Base-by-base conservation (phyloP, 2,113 vertebrate genomes). In the Ictidomys tridecemlineatus region DNA sequence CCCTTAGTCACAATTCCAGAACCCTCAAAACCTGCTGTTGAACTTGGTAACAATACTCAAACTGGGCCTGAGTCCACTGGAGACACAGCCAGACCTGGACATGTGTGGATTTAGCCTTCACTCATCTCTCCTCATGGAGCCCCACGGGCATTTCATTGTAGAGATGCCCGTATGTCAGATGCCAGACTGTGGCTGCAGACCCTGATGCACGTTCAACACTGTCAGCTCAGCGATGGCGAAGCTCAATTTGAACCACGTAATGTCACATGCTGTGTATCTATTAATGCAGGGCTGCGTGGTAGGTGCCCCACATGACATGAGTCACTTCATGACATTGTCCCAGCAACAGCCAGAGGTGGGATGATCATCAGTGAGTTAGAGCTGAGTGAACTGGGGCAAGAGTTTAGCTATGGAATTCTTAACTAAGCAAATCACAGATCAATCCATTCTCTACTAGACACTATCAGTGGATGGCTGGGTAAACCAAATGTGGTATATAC, bases 141-240 rank as follows among this genome's bases (percentile, higher is more conserved):
- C 24, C 7, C 2, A 8, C 13, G 7, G 22, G n/a, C 13, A 16
- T 9, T 14, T 20, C 53, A 10, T 11, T 28, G 37, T 34, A 26
- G 28, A 39, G 34, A 18, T 1, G 7, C 20, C 2, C 0, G 0
- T 11, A 12, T 4, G 3, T 26, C 48, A 12, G 78, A 45, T 0
- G 13, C 26, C 0, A 1, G 32, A 24, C 73, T 3, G 70, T 2
- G 32, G 32, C 61, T 9, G 30, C 0, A 39, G 84, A 5, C 3
- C 83, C 3, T 11, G 78, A 37, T 0, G 5, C 30, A 39, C 0
- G 4, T 2, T 20, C 28, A 63, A 0, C 2, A 14, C 8, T 3
- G 9, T 4, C 1, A 5, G 79, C 11, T 14, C 10, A 53, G 28
- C 0, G 0, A 22, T 0, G 53, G 51, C 1, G 3, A 30, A 1